phyloP scores from a whole-genome alignment of 2,888 invertebrate genomes.

The Leptopterna dolabrata region DNA sequence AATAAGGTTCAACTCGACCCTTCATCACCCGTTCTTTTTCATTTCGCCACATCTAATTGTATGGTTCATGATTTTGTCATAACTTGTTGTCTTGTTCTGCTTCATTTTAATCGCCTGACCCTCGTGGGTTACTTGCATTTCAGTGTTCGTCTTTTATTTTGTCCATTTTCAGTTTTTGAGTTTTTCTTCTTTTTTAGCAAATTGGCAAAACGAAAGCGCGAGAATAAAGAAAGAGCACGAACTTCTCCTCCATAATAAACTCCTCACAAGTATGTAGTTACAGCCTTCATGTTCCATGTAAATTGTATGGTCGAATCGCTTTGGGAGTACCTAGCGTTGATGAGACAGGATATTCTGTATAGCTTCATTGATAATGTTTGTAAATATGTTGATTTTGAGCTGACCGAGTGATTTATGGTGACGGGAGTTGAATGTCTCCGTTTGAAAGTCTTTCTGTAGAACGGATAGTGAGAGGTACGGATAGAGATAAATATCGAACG shows the following conservation, averaged over 20 bases:
- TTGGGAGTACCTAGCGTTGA: neutral
- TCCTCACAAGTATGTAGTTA: constrained; percentile 49
- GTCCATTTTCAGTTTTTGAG: constrained; percentile 6
- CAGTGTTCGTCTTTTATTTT: neutral
- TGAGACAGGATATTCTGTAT: neutral
- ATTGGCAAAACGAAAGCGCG: constrained; percentile 47
- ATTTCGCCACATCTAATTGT: neutral
- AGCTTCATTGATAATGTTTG: neutral
- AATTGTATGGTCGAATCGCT: neutral
- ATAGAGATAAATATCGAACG: no score
- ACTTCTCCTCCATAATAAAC: constrained; percentile 49
- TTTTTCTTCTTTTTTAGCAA: constrained; percentile 42
- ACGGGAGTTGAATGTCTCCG: neutral
- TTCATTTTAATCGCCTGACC: neutral
- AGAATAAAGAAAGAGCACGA: constrained; percentile 51
- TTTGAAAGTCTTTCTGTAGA: no score
- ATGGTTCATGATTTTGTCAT: neutral
- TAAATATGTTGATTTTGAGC: neutral
- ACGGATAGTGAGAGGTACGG: no score
- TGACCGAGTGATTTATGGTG: neutral
- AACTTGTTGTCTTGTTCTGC: neutral
- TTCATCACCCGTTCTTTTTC: no score
- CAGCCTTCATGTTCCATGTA: neutral
- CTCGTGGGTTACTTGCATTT: neutral
- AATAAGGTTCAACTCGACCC: no score